Evolutionary conservation across 1,140 invertebrate species (phyloP), one percentile per base, ranked within the genome.

Genomic region (Drosophila teissieri): DNA sequence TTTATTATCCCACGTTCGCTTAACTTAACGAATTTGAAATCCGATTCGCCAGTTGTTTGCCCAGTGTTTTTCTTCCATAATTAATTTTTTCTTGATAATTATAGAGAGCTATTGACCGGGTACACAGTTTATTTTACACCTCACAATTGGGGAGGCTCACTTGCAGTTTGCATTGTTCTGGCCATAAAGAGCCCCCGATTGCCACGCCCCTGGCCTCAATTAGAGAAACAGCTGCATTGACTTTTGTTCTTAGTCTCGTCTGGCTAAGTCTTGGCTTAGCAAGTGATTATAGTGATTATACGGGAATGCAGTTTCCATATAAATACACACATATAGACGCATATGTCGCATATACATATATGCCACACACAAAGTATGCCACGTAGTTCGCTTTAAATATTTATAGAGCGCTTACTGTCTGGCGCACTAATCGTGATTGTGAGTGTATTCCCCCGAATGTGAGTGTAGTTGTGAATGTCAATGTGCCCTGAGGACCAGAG

Each of bases 321-420:
- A 36, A 11, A 51, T 51, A 51, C 22, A 58, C 36, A 34, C 54
- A 34, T 22, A 34, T 52, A n/a, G 4, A 4, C 22, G 2, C 37
- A 58, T 54, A 62, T 62, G 22, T 24, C 22, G 22, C 22, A 34
- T 62, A n/a, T n/a, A n/a, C n/a, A n/a, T n/a, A n/a, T n/a, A 36
- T 53, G 54, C 11, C 14, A 34, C 37, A 40, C 37, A 45, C 11
- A 39, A 44, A 44, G 42, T n/a, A n/a, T n/a, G n/a, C 40, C 17
- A 10, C 56, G 55, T 64, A 68, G 63, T 52, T 80, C 79, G 48
- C 60, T 73, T 77, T 57, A 84, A 79, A 74, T 79, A 83, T 83
- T 83, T 67, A 67, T 72, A 58, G 57, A 76, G 44, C 57, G 53
- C 34, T 68, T 48, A 55, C 70, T 56, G 53, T 58, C 68, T 76